phyloP scores from a whole-genome alignment of 2,888 invertebrate species.

The Callimorpha dominula region DNA sequence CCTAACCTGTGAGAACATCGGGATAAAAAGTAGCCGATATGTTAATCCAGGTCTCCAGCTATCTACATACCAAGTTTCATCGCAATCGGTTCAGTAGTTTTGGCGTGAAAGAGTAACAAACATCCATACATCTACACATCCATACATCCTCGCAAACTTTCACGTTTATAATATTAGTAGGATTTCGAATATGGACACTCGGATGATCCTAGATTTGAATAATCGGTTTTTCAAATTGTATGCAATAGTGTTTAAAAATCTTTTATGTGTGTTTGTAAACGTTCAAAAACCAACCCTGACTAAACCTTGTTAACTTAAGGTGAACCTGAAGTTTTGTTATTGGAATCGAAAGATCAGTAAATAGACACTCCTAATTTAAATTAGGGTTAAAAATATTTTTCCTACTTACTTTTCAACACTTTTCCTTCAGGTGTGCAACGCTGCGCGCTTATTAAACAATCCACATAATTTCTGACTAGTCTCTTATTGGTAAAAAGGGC shows the following conservation, averaged over 20 bases:
- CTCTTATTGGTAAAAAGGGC: conserved; percentile 89
- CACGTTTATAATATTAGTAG: too few relatives aligned
- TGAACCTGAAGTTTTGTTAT: neutral
- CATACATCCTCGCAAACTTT: too few relatives aligned
- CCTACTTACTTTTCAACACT: conserved; percentile 90
- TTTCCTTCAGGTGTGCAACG: conserved; percentile 91
- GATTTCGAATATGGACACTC: neutral
- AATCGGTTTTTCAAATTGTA: neutral
- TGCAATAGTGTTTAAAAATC: neutral
- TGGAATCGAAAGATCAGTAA: neutral
- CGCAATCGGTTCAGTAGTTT: too few relatives aligned
- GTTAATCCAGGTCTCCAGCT: too few relatives aligned
- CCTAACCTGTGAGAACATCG: too few relatives aligned
- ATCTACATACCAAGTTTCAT: too few relatives aligned
- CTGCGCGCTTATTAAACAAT: conserved; percentile 89
- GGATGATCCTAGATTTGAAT: neutral
- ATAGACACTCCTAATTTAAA: neutral
- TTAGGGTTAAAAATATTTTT: neutral
- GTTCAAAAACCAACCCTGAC: neutral
- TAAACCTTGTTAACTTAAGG: neutral
- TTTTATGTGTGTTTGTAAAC: neutral
- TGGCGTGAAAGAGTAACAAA: too few relatives aligned
- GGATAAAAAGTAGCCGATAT: too few relatives aligned
- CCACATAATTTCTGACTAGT: conserved; percentile 90
- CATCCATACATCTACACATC: too few relatives aligned